These are phyloP conservation scores for Sander lucioperca DNA, from an alignment of 2,113 vertebrate genomes.

Conservation along the genomic window DNA sequence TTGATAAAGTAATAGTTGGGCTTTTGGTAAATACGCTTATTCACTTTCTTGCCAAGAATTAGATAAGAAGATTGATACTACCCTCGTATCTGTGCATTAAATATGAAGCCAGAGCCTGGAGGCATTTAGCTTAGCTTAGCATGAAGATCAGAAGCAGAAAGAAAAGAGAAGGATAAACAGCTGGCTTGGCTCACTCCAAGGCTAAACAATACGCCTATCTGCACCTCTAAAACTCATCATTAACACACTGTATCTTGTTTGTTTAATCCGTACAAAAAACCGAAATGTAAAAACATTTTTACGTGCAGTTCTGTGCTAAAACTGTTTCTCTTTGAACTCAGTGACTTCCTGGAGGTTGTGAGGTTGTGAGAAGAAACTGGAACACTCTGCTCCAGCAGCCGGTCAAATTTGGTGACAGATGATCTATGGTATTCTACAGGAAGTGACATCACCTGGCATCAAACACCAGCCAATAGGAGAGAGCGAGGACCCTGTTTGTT, in stretches of 20 bases:
- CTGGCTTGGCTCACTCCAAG: neutral
- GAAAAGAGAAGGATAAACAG: neutral
- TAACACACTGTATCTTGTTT: neutral
- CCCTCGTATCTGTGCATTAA: neutral
- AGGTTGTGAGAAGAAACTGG: conserved; percentile 37
- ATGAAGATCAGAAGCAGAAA: neutral
- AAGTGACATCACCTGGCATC: conserved; percentile 60
- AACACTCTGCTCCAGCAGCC: conserved; percentile 33
- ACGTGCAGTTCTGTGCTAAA: neutral
- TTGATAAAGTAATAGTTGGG: neutral
- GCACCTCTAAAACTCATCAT: neutral
- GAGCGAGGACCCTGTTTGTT: neutral
- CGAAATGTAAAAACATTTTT: neutral
- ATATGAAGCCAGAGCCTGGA: neutral
- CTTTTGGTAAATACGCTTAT: neutral
- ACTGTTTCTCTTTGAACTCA: neutral
- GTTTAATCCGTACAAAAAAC: neutral
- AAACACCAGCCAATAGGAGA: conserved; percentile 31
- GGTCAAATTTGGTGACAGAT: conserved; percentile 54
- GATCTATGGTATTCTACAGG: conserved; percentile 49
- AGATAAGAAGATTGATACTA: neutral
- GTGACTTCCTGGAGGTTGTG: conserved; percentile 29
- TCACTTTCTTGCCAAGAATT: neutral
- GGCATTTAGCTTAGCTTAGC: conserved; percentile 26
- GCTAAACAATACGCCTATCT: neutral